phyloP scores from a whole-genome alignment of 2,797 vertebrate genomes.

The Lutra lutra region DNA sequence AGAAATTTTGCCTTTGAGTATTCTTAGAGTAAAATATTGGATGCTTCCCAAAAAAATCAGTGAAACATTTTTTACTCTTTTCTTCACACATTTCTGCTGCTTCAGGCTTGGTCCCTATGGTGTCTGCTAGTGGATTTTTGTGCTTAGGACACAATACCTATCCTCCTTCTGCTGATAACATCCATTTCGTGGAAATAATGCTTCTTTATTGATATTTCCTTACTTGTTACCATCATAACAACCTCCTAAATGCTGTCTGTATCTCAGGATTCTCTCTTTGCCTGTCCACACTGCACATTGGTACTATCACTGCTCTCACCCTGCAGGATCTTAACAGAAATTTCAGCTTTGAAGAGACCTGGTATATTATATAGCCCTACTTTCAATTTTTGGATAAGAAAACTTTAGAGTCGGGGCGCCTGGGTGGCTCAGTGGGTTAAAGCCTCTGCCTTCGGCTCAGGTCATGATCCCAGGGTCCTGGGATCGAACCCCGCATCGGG shows the following conservation, averaged over 20 bases:
- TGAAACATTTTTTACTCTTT: conserved; percentile 18
- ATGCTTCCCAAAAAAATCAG: background rate
- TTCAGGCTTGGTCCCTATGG: background rate
- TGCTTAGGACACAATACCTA: background rate
- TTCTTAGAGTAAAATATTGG: background rate
- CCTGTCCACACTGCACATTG: background rate
- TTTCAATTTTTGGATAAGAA: background rate
- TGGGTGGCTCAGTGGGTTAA: too few relatives aligned
- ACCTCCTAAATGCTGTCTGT: background rate
- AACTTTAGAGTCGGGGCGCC: background rate
- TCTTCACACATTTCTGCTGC: background rate
- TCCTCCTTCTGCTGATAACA: background rate
- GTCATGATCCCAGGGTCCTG: too few relatives aligned
- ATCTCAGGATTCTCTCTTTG: background rate
- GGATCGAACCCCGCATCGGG: too few relatives aligned
- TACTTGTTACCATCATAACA: background rate
- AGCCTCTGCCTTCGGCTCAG: too few relatives aligned
- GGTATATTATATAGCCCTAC: background rate
- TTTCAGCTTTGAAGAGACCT: background rate
- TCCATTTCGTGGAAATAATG: background rate
- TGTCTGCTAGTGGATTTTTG: background rate
- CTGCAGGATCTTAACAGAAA: background rate
- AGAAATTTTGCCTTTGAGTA: background rate
- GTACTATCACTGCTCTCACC: background rate
- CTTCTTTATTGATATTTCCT: background rate